Evolutionary conservation across 2,113 vertebrate genomes (phyloP), one percentile per base, ranked within the genome.

Genomic region (Sporophila hypoxantha): DNA sequence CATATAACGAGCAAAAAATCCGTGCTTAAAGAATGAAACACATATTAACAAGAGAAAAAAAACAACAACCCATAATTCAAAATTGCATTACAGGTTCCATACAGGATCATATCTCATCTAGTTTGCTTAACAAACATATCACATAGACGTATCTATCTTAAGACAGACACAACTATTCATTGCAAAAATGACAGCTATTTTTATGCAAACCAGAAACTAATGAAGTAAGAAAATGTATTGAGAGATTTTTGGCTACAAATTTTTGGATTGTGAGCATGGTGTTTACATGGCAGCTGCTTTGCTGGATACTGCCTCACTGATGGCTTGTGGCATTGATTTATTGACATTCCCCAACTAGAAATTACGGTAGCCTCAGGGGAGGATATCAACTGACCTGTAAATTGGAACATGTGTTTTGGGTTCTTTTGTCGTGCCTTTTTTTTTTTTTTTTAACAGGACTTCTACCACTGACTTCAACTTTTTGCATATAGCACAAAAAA

Each of bases 341-440:
- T 93, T 82, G 74, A 84, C 82, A 64, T 44, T 42, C 75, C 47
- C 7, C 0, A 75, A 84, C 64, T 68, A 76, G 85, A 92, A 89
- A 88, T 60, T 64, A 89, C 91, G 77, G 67, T 25, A 37, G 68
- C 60, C 92, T 93, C 81, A 73, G 17, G 71, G 90, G 92, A 96
- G 75, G 66, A 66, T 74, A 93, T 93, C 91, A 91, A 71, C 85
- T 93, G 91, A 90, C 75, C 88, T 93, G 50, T 82, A 88, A 94
- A 91, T 61, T 85, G 39, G 85, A 91, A 93, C 82, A 80, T 85
- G 76, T 90, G 91, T 84, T 93, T 88, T 87, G 59, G 69, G 17
- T 8, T 82, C 79, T 86, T 91, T 81, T 75, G 42, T 82, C 68
- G 61, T 64, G 53, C 6, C 5, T 25, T 68, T 67, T 87, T 85